A percentile compares a stretch with the other conserved stretches of the same genome.
These are phyloP conservation scores for Harpegnathos saltator DNA, from an alignment of 1,140 invertebrate genomes.

Conservation along the genomic window DNA sequence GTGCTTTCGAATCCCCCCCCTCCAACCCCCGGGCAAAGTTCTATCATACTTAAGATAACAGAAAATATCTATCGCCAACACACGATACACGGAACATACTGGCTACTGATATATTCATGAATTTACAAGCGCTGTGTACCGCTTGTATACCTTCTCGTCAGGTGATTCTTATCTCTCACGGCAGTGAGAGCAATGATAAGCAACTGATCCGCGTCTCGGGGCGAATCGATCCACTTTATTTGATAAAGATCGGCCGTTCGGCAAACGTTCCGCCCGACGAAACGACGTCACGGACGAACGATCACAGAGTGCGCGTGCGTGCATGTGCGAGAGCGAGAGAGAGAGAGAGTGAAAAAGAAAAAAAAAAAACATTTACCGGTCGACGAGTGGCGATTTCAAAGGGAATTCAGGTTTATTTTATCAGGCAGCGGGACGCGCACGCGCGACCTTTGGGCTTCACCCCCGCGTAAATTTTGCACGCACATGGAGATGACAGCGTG, in stretches of 20 bases:
- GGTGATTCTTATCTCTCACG: constrained; percentile 26
- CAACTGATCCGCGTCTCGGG: constrained; percentile 26
- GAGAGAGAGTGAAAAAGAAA: no score
- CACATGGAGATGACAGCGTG: constrained; percentile 9
- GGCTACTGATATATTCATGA: no score
- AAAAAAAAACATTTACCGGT: background rate
- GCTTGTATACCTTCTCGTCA: background rate
- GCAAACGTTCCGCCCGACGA: constrained; percentile 1
- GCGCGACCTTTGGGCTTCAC: background rate
- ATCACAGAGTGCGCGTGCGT: constrained; percentile 1
- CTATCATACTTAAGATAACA: no score
- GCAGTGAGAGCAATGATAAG: constrained; percentile 30
- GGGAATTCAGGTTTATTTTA: constrained; percentile 16
- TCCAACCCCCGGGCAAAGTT: no score
- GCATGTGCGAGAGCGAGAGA: no score
- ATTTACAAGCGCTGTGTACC: no score
- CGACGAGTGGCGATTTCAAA: constrained; percentile 39
- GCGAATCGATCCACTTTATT: constrained; percentile 22
- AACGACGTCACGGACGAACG: constrained; percentile 18
- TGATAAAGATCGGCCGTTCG: constrained; percentile 43
- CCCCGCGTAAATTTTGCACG: constrained; percentile 30
- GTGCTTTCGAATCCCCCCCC: no score
- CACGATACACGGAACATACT: no score
- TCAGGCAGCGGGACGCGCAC: background rate
- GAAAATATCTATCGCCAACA: no score